Evolutionary conservation across 35 echinoderm and acorn worm species (phyloP), one percentile per base, ranked within the genome.

Genomic region (Anneissia japonica): DNA sequence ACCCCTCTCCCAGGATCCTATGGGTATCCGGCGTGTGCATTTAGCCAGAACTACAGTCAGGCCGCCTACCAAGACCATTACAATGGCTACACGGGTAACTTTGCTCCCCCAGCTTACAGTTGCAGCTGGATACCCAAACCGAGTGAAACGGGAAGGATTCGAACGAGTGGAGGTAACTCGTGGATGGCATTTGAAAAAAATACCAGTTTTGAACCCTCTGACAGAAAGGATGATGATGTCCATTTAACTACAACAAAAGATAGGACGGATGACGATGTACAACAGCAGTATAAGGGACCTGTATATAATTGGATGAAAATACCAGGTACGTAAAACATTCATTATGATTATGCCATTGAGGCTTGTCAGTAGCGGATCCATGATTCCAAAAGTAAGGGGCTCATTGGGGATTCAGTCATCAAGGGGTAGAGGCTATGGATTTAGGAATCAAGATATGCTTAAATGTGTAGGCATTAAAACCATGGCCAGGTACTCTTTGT

Each of bases 221-320:
- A 83, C 0, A 82, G 86, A 30, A 88, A 88, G 34, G 77, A 88
- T 37, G 86, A 88, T 13, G 79, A 81, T 23, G 45, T 56, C 10
- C 39, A 79, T 33, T n/a, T n/a, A n/a, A 19, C 26, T 19, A 64
- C 10, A 19, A 6, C 51, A 64, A 72, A 74, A 37, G 86, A 81
- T 21, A 81, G 72, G 14, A 37, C 80, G 16, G 91, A 93, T 6
- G 94, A 97, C 17, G 81, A 81, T 26, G 74, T 92, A 51, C 76
- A 83, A 76, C 87, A 73, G 26, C 77, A 83, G 31, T 97, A 97
- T 73, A 99, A 99, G 86, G 92, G 92, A 33, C 96, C 96, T 21
- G 96, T 99, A 7, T 99, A 94, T 38, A 91, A 88, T 77, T 99
- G 96, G 96, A 99, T 99, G 96, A 99, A 99, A 92, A 93, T 99